phyloP scores from a whole-genome alignment of 2,797 vertebrate genomes.

The Myiotriccus ornatus region DNA sequence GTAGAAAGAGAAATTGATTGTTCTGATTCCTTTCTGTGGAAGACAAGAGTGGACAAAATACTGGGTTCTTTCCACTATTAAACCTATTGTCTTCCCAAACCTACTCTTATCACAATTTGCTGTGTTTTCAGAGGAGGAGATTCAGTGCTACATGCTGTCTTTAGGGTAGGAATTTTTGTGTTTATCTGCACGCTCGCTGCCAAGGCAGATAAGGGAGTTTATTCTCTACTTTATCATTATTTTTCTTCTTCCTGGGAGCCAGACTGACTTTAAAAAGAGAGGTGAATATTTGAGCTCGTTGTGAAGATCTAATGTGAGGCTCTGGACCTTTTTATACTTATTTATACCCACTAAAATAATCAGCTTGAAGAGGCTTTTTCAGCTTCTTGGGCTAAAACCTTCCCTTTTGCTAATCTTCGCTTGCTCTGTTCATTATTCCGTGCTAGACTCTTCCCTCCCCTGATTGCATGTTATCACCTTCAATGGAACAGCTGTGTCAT shows the following conservation, averaged over 20 bases:
- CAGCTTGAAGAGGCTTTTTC: neutral
- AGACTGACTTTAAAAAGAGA: slow-evolving; percentile 3
- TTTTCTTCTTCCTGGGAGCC: slow-evolving; percentile 17
- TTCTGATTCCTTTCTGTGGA: neutral
- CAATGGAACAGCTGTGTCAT: slow-evolving; percentile 69
- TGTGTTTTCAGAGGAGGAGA: neutral
- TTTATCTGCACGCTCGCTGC: slow-evolving; percentile 8
- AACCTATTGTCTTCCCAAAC: neutral
- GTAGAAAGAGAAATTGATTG: neutral
- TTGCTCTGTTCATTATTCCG: slow-evolving; percentile 36
- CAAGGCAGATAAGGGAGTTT: slow-evolving; percentile 28
- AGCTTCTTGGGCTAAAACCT: slow-evolving; percentile 18
- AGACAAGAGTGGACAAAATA: slow-evolving; percentile 1
- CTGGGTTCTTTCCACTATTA: neutral
- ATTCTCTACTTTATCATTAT: slow-evolving; percentile 15
- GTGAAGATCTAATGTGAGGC: neutral
- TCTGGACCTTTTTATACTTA: neutral
- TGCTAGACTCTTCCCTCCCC: slow-evolving; percentile 40
- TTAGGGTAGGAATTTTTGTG: neutral
- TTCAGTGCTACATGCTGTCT: neutral
- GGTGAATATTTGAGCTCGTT: slow-evolving; percentile 20
- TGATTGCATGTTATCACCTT: slow-evolving; percentile 67
- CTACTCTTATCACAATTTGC: neutral
- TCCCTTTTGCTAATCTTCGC: neutral
- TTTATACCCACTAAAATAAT: slow-evolving; percentile 7